Evolutionary conservation across 2,113 vertebrate genomes (phyloP).

Genomic region (Aix galericulata): DNA sequence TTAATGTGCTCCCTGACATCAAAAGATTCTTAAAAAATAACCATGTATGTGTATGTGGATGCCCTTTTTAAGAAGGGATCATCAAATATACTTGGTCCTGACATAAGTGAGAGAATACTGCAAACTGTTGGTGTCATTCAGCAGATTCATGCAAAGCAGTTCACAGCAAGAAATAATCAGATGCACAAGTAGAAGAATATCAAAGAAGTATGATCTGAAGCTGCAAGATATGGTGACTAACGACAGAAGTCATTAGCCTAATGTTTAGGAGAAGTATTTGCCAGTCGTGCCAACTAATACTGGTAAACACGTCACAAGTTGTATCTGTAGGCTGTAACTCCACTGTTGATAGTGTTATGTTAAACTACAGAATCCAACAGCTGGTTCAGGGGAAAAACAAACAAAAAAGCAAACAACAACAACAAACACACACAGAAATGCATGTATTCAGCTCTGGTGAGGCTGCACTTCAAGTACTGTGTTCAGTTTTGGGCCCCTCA

Average conservation of each 20-base stretch:
- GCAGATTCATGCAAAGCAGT: background rate
- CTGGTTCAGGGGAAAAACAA: background rate
- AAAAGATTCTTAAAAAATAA: background rate
- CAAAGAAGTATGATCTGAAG: background rate
- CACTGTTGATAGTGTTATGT: background rate
- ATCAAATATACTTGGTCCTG: background rate
- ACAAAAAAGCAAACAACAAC: too few relatives aligned
- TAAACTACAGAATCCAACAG: background rate
- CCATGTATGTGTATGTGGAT: background rate
- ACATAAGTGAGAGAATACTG: background rate
- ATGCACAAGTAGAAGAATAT: background rate
- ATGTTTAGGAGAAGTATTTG: background rate
- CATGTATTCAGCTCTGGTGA: too few relatives aligned
- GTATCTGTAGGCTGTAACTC: background rate
- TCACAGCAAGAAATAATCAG: background rate
- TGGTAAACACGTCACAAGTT: background rate
- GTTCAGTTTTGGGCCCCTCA: too few relatives aligned
- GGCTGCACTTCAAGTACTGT: too few relatives aligned
- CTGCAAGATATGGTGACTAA: background rate
- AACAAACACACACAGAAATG: background rate
- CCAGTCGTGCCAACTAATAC: background rate
- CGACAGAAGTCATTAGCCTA: background rate
- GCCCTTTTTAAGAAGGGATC: background rate
- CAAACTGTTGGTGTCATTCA: background rate
- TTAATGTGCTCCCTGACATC: background rate